Evolutionary conservation across 2,113 vertebrate species (phyloP).

Genomic region (Phoxinus phoxinus): DNA sequence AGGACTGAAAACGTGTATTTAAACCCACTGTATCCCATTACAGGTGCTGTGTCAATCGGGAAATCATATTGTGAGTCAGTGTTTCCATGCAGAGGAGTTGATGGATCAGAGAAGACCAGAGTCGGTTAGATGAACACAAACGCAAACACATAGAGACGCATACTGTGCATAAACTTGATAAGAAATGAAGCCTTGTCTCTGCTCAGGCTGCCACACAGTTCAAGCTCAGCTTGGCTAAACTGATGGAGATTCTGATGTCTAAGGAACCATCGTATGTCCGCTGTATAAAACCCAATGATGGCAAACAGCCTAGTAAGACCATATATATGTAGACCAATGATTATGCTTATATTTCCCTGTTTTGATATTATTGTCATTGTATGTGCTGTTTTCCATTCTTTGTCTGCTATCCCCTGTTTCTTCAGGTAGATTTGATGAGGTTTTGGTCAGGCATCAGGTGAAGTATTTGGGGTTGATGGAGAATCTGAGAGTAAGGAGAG

Average conservation of each 20-base stretch:
- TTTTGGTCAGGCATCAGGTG: slow-evolving; percentile 94
- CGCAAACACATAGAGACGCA: background rate
- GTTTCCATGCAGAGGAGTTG: slow-evolving; percentile 89
- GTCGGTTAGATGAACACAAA: slow-evolving; percentile 76
- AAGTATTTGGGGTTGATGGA: slow-evolving; percentile 98
- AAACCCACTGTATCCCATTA: slow-evolving; percentile 50
- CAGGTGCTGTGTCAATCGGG: slow-evolving; percentile 93
- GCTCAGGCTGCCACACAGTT: slow-evolving; percentile 93
- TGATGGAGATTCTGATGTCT: slow-evolving; percentile 96
- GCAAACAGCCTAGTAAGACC: slow-evolving; percentile 85
- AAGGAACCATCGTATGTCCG: slow-evolving; percentile 97
- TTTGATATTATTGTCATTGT: slow-evolving; percentile 13
- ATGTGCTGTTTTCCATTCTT: background rate
- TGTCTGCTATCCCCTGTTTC: slow-evolving; percentile 22
- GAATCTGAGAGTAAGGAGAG: slow-evolving; percentile 91
- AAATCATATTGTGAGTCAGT: slow-evolving; percentile 88
- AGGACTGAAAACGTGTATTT: slow-evolving; percentile 44
- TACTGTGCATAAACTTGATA: background rate
- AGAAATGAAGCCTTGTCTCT: slow-evolving; percentile 1
- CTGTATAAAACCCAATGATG: slow-evolving; percentile 96
- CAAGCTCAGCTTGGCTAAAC: slow-evolving; percentile 91
- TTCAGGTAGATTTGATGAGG: slow-evolving; percentile 91
- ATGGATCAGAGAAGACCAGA: slow-evolving; percentile 93
- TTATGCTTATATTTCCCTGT: background rate
- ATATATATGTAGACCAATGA: background rate